Evolutionary conservation across 1,140 invertebrate species (phyloP).

Genomic region (Ladona fulva): DNA sequence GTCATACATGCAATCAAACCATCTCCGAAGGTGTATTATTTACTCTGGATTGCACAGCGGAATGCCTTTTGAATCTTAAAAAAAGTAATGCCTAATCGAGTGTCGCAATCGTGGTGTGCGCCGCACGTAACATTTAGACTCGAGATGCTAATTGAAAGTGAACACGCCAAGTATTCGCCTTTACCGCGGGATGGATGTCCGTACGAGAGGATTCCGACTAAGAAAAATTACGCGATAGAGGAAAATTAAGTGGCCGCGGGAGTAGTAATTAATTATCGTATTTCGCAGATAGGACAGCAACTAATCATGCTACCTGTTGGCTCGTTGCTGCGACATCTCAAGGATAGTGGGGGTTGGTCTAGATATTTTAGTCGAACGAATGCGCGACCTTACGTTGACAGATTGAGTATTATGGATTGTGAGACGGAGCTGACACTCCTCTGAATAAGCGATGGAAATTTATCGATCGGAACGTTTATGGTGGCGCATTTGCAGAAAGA

Average conservation of each 20-base stretch:
- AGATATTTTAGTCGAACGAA: background rate
- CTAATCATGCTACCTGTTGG: constrained; percentile 8
- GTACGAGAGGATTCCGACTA: background rate
- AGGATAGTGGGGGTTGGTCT: background rate
- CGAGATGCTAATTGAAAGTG: background rate
- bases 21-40: too few species aligned
- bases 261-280: background rate
- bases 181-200: background rate
- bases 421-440: too few species aligned
- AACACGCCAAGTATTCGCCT: background rate
- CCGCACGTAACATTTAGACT: background rate
- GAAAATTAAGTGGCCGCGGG: background rate
- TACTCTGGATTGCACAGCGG: too few species aligned
- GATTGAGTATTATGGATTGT: too few species aligned
- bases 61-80: too few species aligned
- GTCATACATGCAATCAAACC: too few species aligned
- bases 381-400: background rate
- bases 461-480: too few species aligned
- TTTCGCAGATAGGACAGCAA: background rate
- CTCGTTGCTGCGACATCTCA: background rate
- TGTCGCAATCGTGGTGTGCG: too few species aligned
- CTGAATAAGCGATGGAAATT: too few species aligned
- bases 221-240: constrained; percentile 1
- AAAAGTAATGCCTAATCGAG: too few species aligned
- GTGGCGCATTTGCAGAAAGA: too few species aligned